Evolutionary conservation across 2,888 invertebrate genomes (phyloP).

Genomic region (Euzophera pinguis): DNA sequence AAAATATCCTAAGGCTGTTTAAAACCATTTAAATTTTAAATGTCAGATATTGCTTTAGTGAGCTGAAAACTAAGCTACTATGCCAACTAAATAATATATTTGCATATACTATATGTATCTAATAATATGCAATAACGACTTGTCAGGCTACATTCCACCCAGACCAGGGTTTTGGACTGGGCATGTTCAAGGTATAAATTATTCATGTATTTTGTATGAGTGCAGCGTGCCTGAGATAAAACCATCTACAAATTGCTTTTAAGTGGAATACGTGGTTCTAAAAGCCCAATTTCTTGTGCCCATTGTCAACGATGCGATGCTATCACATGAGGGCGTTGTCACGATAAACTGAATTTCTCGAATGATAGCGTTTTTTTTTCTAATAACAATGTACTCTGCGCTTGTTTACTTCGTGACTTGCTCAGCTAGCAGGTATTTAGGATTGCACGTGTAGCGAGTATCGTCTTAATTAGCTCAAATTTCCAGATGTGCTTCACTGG

Average conservation of each 20-base stretch:
- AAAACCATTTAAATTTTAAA: neutral
- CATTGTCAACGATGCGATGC: constrained; percentile 51
- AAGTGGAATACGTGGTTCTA: constrained; percentile 41
- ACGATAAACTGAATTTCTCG: constrained; percentile 51
- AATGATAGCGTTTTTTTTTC: constrained; percentile 40
- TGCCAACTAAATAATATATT: constrained; percentile 13
- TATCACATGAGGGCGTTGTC: constrained; percentile 62
- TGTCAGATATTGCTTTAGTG: constrained; percentile 1
- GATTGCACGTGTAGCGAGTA: constrained; percentile 45
- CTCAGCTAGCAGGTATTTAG: constrained; percentile 36
- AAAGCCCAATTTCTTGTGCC: constrained; percentile 50
- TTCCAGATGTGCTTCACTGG: neutral
- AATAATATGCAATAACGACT: constrained; percentile 15
- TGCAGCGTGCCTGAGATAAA: constrained; percentile 32
- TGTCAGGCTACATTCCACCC: constrained; percentile 17
- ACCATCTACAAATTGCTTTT: constrained; percentile 40
- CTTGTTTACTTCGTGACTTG: constrained; percentile 44
- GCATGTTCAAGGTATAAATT: constrained; percentile 19
- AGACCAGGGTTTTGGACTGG: constrained; percentile 15
- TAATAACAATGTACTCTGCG: constrained; percentile 31
- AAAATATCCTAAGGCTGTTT: neutral
- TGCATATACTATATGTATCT: constrained; percentile 14
- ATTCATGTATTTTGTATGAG: constrained; percentile 28
- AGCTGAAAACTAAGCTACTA: constrained; percentile 3
- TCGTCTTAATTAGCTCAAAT: constrained; percentile 26